Evolutionary conservation across 2,113 vertebrate species (phyloP).

Genomic region (Nansenia antarctica): DNA sequence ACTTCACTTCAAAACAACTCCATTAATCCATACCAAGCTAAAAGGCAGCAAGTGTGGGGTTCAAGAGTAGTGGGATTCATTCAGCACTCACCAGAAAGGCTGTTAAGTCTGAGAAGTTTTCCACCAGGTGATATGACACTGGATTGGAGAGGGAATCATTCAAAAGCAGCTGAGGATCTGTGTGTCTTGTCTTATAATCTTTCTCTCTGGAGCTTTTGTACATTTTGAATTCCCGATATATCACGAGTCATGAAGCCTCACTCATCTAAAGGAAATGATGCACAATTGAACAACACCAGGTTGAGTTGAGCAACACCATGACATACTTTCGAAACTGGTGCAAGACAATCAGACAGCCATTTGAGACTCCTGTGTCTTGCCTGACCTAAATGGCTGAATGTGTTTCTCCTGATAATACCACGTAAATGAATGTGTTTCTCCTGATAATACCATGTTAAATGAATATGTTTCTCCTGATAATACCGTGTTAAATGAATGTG

Average conservation of each 20-base stretch:
- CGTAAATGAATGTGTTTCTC: background rate
- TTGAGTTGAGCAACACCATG: no score
- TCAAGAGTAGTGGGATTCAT: background rate
- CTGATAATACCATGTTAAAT: background rate
- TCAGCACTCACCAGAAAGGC: no score
- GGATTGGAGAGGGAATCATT: background rate
- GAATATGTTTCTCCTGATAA: background rate
- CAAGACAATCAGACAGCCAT: no score
- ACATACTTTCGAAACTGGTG: no score
- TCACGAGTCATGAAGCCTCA: background rate
- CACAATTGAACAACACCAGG: no score
- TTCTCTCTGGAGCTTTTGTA: background rate
- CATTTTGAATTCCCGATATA: conserved; percentile 4
- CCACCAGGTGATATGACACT: no score
- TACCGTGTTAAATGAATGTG: background rate
- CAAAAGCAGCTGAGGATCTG: background rate
- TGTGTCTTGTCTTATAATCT: background rate
- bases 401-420: background rate
- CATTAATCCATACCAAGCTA: no score
- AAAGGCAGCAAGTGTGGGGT: no score
- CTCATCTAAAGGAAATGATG: no score
- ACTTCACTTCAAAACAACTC: no score
- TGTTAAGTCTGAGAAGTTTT: no score
- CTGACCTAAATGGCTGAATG: background rate
- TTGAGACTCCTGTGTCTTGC: no score